Evolutionary conservation across 2,888 invertebrate genomes (phyloP), one percentile per base, ranked within the genome.

Genomic region (Cheilosia impressa): DNA sequence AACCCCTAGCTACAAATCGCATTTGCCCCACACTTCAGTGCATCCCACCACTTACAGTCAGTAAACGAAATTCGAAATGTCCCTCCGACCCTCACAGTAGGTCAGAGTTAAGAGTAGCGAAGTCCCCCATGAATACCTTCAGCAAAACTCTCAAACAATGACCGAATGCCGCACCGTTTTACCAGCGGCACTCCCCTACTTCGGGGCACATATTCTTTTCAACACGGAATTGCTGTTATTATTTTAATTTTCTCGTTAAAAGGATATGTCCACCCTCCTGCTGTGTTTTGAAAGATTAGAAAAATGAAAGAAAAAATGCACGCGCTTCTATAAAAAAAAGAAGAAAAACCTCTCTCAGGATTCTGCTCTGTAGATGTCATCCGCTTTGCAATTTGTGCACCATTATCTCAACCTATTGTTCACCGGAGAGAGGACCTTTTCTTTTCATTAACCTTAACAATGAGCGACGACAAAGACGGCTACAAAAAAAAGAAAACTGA

Each of bases 171-270:
- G 38, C 10, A 68, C 57, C 75, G 53, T 75, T 79, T 84, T 75
- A 77, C 76, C 63, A 68, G 15, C 24, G 22, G 38, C 80, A 63
- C 66, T 55, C 43, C 45, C 38, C 73, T 69, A 41, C 31, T 69
- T 53, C 13, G 50, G 27, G 24, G 47, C 45, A 45, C 15, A 45
- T 17, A 60, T 41, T 73, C 75, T 47, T 75, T 62, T 79, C 79
- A 71, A 31, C 47, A 62, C 58, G 22, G 72, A 66, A 81, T 85
- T 81, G 76, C 62, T 77, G 76, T 72, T 72, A 68, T 85, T 77
- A 85, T 85, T 85, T 81, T 81, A 81, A 85, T 81, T 80, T 85
- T 81, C 68, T 85, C 85, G 55, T 84, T 84, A 76, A 85, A 85
- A 76, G 71, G 63, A 80, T 81, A 52, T 68, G 50, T 77, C 60